Base-by-base conservation (phyloP, 2,797 vertebrate genomes). In the Sebastes minor region DNA sequence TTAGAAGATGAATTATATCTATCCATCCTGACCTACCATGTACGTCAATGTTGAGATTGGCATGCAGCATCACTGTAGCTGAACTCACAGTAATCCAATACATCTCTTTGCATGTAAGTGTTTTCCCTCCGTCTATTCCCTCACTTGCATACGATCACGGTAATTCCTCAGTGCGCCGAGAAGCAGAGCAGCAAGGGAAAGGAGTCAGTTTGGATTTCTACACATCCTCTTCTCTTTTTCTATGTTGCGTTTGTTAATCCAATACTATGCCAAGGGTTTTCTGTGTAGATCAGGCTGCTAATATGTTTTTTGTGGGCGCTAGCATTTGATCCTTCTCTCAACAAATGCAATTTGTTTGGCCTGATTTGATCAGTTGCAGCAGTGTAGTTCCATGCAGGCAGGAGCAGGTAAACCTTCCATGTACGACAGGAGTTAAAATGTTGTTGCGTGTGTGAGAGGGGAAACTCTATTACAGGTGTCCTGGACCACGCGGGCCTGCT, bases 381-480 rank as follows among this genome's bases (percentile, higher is more conserved):
- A 93, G 95, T 94, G 95, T 95, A 96, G 97, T 96, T 97, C 94
- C 93, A 94, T 92, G 92, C 94, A 95, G 88, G 95, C 94, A 91
- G 76, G 95, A 95, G 95, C 95, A 95, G 95, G 95, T 96, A 97
- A 97, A 95, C 92, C 92, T 92, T 96, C 95, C 94, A 96, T 96
- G 18, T 49, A 96, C 95, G 96, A 87, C 89, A 96, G 94, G 95
- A 95, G 96, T 96, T 97, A 96, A 97, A 97, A 97, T 99, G 97
- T 97, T 97, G 82, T 80, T 96, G 94, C 93, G 92, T 95, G 96
- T 96, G 93, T 90, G 90, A 94, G 92, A 92, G 91, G 89, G 92
- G 93, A 94, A 97, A 99, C 98, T 96, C 92, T 95, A 97, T 99
- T 99, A 98, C 96, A 97, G 96, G 95, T 98, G 97, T 97, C 96